Evolutionary conservation across 2,113 vertebrate genomes (phyloP), one percentile per base, ranked within the genome.

Genomic region (Edolisoma coerulescens): DNA sequence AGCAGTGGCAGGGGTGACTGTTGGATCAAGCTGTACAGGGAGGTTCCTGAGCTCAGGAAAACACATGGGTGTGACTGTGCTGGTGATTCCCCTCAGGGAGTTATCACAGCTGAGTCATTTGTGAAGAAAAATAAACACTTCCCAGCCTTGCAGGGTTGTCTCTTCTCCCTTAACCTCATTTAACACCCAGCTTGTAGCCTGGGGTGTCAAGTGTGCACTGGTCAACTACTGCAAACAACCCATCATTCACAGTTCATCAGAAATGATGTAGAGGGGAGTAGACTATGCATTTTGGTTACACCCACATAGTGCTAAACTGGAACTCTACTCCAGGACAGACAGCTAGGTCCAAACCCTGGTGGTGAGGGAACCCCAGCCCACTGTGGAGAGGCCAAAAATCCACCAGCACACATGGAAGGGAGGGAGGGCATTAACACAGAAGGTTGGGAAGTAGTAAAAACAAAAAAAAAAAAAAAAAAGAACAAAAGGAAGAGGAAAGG

Each of bases 311-410:
- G 42, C 28, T 57, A 39, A 57, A 47, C 42, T 13, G 8, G 16
- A 41, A 47, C 37, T 57, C 28, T 47, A 9, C 13, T 68, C 42
- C 28, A 81, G 27, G 17, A 47, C 17, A 39, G n/a, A 45, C 7
- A 64, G 11, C 21, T 50, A 13, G 7, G 35, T 67, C 21, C 37
- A 76, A 76, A 49, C 6, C 7, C 26, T 0, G 0, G 18, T 18
- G 8, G 6, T 26, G 71, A 20, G 10, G 26, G 16, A 65, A 24
- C 13, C 7, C 37, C 26, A 59, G 22, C 30, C 17, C 2, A 5
- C 30, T n/a, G 23, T 28, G 8, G 18, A 78, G 32, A 59, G 6
- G 13, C 21, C 16, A 68, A 42, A 68, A 50, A 42, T 59, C 14
- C 2, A 11, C 32, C 15, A 65, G 24, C 13, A 35, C 52, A 59